These are phyloP conservation scores for Brachystomella parvula DNA, from an alignment of 1,140 invertebrate genomes.

Conservation along the genomic window DNA sequence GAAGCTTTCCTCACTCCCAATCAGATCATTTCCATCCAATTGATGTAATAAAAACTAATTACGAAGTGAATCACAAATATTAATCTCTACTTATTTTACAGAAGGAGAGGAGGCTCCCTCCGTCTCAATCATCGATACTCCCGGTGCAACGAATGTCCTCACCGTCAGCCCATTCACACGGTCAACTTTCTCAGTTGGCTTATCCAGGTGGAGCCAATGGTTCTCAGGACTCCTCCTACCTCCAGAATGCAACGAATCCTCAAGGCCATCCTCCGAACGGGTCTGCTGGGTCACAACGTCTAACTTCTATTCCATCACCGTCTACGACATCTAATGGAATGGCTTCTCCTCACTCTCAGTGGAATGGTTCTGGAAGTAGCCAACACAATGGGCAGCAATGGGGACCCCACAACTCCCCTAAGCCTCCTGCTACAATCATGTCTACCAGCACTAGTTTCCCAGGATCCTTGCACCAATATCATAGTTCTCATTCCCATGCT, in stretches of 20 bases:
- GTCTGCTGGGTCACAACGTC: background rate
- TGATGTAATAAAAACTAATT: slow-evolving; percentile 8
- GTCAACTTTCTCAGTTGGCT: slow-evolving; percentile 10
- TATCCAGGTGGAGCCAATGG: slow-evolving; percentile 8
- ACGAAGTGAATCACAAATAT: background rate
- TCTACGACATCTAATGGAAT: background rate
- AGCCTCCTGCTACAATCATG: slow-evolving; percentile 11
- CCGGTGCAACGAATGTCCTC: slow-evolving; percentile 25
- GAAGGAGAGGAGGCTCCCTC: slow-evolving; percentile 20
- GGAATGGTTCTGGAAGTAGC: slow-evolving; percentile 22
- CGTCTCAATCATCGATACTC: slow-evolving; percentile 22
- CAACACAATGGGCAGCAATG: slow-evolving; percentile 16
- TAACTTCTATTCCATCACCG: background rate
- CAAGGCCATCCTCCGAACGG: slow-evolving; percentile 16
- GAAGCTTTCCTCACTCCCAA: slow-evolving; percentile 1
- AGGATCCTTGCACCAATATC: slow-evolving; percentile 31
- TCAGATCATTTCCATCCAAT: slow-evolving; percentile 25
- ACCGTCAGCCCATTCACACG: slow-evolving; percentile 23
- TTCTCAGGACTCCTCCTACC: background rate
- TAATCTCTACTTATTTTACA: background rate
- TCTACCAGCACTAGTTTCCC: slow-evolving; percentile 35
- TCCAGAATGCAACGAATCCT: slow-evolving; percentile 11
- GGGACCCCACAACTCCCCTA: slow-evolving; percentile 3
- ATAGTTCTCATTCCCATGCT: slow-evolving; percentile 17
- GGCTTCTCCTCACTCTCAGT: slow-evolving; percentile 19